phyloP scores from a whole-genome alignment of 2,797 vertebrate genomes.

The Avahi laniger region DNA sequence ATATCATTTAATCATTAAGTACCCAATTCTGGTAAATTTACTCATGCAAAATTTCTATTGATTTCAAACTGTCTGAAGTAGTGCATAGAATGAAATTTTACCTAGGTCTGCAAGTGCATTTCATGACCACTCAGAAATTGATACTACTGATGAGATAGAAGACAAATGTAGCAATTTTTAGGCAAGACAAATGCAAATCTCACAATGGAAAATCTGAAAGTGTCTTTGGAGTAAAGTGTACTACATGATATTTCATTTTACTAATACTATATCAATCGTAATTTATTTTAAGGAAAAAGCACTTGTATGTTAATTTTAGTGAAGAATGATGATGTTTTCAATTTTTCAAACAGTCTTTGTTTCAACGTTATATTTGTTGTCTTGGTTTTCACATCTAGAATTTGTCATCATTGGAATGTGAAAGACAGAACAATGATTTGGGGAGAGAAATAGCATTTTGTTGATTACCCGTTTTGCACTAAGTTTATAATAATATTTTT shows the following conservation, averaged over 20 bases:
- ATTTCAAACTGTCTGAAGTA: conserved; percentile 4
- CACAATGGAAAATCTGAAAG: neutral
- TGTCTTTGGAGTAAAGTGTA: neutral
- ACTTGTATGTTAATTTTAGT: neutral
- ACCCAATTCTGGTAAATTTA: neutral
- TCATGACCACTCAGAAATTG: neutral
- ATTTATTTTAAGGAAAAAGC: conserved; percentile 12
- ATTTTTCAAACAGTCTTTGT: neutral
- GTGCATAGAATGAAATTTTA: neutral
- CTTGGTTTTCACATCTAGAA: neutral
- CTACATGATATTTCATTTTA: neutral
- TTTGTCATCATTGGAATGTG: neutral
- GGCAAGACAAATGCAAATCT: neutral
- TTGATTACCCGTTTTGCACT: neutral
- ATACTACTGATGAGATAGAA: neutral
- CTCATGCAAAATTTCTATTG: conserved; percentile 24
- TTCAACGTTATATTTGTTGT: neutral
- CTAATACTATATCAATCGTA: neutral
- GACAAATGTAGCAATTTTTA: neutral
- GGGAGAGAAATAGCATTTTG: neutral
- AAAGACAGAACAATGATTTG: neutral
- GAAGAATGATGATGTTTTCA: neutral
- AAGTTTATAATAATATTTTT: neutral
- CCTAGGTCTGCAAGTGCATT: neutral
- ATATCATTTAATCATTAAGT: conserved; percentile 6